Evolutionary conservation across 2,113 vertebrate genomes (phyloP), one percentile per base, ranked within the genome.

Genomic region (Ibidorhyncha struthersii): DNA sequence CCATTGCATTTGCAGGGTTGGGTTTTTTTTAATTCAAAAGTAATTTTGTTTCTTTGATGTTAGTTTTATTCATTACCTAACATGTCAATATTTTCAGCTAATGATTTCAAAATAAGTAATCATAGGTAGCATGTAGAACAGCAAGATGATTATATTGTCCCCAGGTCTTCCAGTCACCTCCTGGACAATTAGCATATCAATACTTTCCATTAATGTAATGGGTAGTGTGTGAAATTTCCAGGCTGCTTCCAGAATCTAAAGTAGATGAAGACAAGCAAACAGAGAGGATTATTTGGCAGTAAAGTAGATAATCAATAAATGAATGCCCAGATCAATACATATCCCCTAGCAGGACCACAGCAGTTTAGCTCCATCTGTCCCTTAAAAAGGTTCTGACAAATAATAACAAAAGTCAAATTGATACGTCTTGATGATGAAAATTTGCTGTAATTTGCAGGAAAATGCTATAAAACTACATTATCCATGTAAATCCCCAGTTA

Each of bases 151-250:
- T 86, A 71, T 56, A 43, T 38, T 72, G 43, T 83, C 56, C 15
- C 38, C 82, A 91, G 70, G 67, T 79, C 45, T 77, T 89, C 88
- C 9, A 6, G 78, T 91, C 65, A n/a, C 90, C 66, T 91, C 83
- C 88, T 67, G 43, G 65, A 93, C 83, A 95, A 93, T 98, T 96
- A 97, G 77, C 82, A 77, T 97, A 97, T 96, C 97, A 92, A 73
- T 98, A 96, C 82, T 96, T 97, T 88, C 86, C 96, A 96, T 95
- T 97, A 96, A 80, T 25, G 77, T 94, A 97, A 97, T 96, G 88
- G 91, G 30, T 76, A 95, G 38, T 61, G 41, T 56, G 53, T 82
- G 73, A 88, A 92, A 58, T 87, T 92, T 84, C 58, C 89, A 93
- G 88, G 25, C 87, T 93, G 61, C 77, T 95, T 84, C 80, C 79